Evolutionary conservation across 1,140 invertebrate species (phyloP), one percentile per base, ranked within the genome.

Genomic region (Tetragnatha versicolor): DNA sequence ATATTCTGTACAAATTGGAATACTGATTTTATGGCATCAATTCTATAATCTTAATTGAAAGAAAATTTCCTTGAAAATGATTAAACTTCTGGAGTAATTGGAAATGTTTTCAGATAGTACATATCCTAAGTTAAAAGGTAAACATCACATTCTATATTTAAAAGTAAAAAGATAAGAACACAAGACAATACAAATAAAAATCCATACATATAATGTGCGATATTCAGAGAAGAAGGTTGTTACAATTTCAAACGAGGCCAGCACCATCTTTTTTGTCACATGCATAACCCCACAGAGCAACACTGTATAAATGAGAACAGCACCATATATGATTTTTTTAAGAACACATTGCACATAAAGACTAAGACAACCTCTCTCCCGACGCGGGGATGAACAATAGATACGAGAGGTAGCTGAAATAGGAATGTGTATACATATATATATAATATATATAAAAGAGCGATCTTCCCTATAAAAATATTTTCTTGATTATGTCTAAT

Each of bases 351-450:
- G 73, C 73, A 77, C 73, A 77, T 14, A 53, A 27, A 61, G 73
- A 55, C 42, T 53, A 65, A 51, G 35, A 77, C 22, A 39, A 65
- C 39, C 47, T 49, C 58, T 63, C 42, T 20, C 22, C 55, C 27
- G n/a, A 58, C 25, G n/a, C 2, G 17, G 12, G 17, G 33, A 37
- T 29, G 31, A 61, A 22, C 33, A 45, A 61, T 22, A 73, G 55
- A 49, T 37, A 35, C 20, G 72, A 77, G 73, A 77, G 73, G 73
- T 77, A 77, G 73, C 42, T 77, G 73, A 77, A 77, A 77, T 77
- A 77, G 73, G 73, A 77, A 77, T 77, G 73, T 77, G 73, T 77
- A 66, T 77, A 77, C 42, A 63, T 75, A 75, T 60, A 55, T 70
- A 68, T 70, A 55, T 73, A 60, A 60, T 60, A 17, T 72, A 65